A percentile compares a stretch with the other conserved stretches of the same genome.
phyloP scores from a whole-genome alignment of 2,888 invertebrate species.

The Apodemia mormo region DNA sequence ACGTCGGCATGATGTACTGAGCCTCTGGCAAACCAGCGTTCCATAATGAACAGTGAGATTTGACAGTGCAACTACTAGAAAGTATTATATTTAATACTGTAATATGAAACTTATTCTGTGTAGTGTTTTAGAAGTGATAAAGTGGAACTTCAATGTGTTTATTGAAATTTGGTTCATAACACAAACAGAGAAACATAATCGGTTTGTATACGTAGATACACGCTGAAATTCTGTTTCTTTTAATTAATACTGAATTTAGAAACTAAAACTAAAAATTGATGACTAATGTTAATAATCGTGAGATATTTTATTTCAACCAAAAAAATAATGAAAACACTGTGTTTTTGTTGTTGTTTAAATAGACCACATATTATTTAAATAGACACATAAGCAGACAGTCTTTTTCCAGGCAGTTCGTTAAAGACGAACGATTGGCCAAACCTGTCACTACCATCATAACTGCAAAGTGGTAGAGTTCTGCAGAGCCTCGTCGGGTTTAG shows the following conservation, averaged over 20 bases:
- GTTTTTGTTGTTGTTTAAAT: too few species aligned
- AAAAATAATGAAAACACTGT: too few species aligned
- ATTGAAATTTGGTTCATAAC: not conserved
- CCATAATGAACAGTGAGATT: slow-evolving; percentile 72
- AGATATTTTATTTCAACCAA: not conserved
- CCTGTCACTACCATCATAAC: too few species aligned
- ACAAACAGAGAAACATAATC: not conserved
- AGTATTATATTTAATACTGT: slow-evolving; percentile 36
- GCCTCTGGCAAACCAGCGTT: slow-evolving; percentile 76
- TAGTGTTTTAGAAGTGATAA: not conserved
- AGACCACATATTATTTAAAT: too few species aligned
- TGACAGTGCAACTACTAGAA: slow-evolving; percentile 62
- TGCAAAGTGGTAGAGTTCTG: too few species aligned
- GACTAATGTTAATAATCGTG: not conserved
- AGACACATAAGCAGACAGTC: too few species aligned
- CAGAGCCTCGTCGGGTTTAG: too few species aligned
- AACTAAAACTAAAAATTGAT: not conserved
- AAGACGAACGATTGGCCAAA: too few species aligned
- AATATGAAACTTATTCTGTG: not conserved
- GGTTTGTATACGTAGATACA: not conserved
- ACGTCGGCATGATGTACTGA: slow-evolving; percentile 96
- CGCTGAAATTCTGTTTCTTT: not conserved
- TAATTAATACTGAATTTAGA: not conserved
- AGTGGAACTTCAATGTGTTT: not conserved
- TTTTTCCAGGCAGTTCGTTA: too few species aligned